These are phyloP conservation scores for Chironomus striatipennis DNA, from an alignment of 1,140 invertebrate species.

Conservation along the genomic window DNA sequence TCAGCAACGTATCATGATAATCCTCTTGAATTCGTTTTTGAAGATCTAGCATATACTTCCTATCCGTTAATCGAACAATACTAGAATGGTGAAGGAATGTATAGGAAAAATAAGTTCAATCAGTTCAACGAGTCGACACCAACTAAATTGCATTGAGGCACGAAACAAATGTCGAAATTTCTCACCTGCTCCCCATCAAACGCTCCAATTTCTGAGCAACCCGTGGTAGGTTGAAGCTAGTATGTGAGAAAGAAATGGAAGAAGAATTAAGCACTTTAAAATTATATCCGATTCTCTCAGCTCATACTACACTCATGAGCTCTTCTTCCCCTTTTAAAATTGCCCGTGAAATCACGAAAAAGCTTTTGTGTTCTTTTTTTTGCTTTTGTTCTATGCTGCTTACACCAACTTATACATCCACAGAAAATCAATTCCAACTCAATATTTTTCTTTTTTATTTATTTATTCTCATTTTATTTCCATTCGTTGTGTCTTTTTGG, in stretches of 20 bases:
- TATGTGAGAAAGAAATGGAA: not conserved
- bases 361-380: too few species aligned
- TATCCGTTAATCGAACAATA: constrained; percentile 51
- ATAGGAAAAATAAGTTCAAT: not conserved
- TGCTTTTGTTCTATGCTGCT: too few species aligned
- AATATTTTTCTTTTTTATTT: too few species aligned
- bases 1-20: constrained; percentile 45
- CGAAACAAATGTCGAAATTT: not conserved
- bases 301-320: too few species aligned
- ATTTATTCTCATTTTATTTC: too few species aligned
- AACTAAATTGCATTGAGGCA: not conserved
- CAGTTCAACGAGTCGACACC: not conserved
- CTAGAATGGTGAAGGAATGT: constrained; percentile 28
- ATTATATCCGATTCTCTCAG: too few species aligned
- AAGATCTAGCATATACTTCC: constrained; percentile 52
- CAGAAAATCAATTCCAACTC: too few species aligned
- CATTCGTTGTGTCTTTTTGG: too few species aligned
- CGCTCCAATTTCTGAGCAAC: constrained; percentile 48
- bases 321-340: too few species aligned
- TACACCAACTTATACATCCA: too few species aligned
- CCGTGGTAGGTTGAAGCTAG: constrained; percentile 46
- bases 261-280: too few species aligned
- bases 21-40: constrained; percentile 48
- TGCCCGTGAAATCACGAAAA: too few species aligned
- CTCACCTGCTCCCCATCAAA: constrained; percentile 48